These are phyloP conservation scores for Tetraneura akinire DNA, from an alignment of 1,140 invertebrate genomes.

Conservation along the genomic window DNA sequence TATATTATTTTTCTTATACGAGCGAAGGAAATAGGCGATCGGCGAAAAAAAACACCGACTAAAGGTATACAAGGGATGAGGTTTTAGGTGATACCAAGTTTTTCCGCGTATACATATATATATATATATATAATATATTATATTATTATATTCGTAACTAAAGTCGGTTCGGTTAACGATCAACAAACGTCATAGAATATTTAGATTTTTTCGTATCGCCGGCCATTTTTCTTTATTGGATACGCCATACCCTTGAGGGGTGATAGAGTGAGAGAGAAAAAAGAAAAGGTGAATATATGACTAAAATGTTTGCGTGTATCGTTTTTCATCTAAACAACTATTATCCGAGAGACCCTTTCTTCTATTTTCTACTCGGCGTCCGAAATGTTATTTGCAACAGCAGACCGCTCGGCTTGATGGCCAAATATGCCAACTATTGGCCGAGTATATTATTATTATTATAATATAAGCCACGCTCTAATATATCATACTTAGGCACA, in stretches of 20 bases:
- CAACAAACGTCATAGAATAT: conserved; percentile 30
- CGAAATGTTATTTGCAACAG: neutral
- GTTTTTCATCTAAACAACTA: conserved; percentile 47
- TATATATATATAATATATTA: no score
- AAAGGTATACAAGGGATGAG: neutral
- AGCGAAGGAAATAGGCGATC: neutral
- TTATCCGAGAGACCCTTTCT: conserved; percentile 9
- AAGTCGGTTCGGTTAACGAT: neutral
- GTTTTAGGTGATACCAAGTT: no score
- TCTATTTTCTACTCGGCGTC: neutral
- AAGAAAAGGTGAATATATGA: neutral
- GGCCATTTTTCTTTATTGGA: conserved; percentile 25
- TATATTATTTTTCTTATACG: neutral
- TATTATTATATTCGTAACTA: no score
- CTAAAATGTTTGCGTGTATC: conserved; percentile 10
- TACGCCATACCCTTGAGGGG: conserved; percentile 3
- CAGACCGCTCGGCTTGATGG: no score
- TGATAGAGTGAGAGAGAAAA: no score
- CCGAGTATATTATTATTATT: no score
- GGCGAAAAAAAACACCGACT: neutral
- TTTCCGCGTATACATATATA: no score
- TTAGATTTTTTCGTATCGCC: conserved; percentile 8
- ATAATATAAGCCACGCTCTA: no score
- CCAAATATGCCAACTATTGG: no score
- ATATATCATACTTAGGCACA: neutral